Evolutionary conservation across 2,797 vertebrate genomes (phyloP), one percentile per base, ranked within the genome.

Genomic region (Lepilemur ruficaudatus): DNA sequence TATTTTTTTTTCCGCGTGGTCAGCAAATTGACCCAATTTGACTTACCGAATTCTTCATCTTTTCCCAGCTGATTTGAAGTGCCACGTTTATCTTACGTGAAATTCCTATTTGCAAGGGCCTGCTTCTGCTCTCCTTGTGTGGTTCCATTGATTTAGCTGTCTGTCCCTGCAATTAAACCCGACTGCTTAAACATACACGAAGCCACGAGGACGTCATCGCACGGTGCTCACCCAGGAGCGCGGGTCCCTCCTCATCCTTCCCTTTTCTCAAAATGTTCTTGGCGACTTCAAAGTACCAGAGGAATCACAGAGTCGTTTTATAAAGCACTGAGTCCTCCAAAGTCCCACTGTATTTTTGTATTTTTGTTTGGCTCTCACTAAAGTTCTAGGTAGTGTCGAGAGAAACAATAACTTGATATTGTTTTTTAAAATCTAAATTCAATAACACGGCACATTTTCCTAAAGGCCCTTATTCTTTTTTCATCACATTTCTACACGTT

Each of bases 1-100:
- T 76, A 63, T 61, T 70, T 79, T 70, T 79, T 48, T 70, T n/a
- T 38, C 52, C 46, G 43, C 7, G 1, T 30, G 57, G 80, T 59
- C 84, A 86, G 38, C 87, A 93, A 86, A 87, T 90, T 84, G 94
- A 78, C 79, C 22, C 89, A 94, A 30, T 92, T 73, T 72, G 80
- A 90, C 78, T 81, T 59, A 67, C 78, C 43, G 38, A 65, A 93
- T 88, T 81, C 82, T 88, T 92, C 75, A 69, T n/a, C 91, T 91
- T 96, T 87, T 70, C 72, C 73, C 82, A 10, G 13, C 52, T 81
- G 86, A 87, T 89, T 73, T 88, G 90, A 86, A 94, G 92, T 30
- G 89, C 28, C 86, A 79, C 82, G 52, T 85, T 72, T 87, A 76
- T 93, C 82, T 79, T 89, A 61, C 2, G 73, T 48, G 80, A 91